phyloP scores from a whole-genome alignment of 2,113 vertebrate species.

The Lanius ludovicianus region DNA sequence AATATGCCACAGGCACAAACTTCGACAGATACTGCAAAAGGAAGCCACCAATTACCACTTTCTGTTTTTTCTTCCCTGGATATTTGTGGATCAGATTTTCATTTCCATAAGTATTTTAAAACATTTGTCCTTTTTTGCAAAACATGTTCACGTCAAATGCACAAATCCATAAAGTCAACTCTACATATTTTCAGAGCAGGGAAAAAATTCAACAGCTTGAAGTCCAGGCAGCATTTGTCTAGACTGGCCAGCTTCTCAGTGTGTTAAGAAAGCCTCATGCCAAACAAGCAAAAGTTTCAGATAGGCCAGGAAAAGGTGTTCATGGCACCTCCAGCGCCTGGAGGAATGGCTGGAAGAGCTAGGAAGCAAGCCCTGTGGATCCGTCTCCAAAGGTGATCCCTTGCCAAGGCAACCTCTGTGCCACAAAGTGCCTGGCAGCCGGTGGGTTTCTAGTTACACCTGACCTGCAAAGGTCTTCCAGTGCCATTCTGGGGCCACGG shows the following conservation, averaged over 20 bases:
- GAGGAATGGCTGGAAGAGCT: not conserved
- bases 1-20: not conserved
- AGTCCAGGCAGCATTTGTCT: not conserved
- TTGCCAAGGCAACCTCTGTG: not conserved
- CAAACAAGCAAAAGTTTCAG: not conserved
- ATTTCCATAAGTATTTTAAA: not conserved
- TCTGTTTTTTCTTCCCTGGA: not conserved
- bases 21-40: not conserved
- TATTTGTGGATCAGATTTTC: not conserved
- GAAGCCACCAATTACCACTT: not conserved
- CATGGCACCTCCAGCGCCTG: not conserved
- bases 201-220: not conserved
- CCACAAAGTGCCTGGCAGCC: not conserved
- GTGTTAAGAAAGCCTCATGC: not conserved
- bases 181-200: not conserved
- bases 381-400: rapidly evolving
- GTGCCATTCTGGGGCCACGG: not conserved
- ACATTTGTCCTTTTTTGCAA: not conserved
- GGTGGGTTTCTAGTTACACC: not conserved
- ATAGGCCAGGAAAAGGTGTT: not conserved
- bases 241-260: not conserved
- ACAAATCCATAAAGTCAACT: not conserved
- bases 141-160: not conserved
- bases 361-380: not conserved
- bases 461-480: not conserved